Percentiles rank a stretch among this genome's conserved stretches.
These are phyloP conservation scores for Idaea aversata DNA, from an alignment of 2,888 invertebrate genomes.

Conservation along the genomic window DNA sequence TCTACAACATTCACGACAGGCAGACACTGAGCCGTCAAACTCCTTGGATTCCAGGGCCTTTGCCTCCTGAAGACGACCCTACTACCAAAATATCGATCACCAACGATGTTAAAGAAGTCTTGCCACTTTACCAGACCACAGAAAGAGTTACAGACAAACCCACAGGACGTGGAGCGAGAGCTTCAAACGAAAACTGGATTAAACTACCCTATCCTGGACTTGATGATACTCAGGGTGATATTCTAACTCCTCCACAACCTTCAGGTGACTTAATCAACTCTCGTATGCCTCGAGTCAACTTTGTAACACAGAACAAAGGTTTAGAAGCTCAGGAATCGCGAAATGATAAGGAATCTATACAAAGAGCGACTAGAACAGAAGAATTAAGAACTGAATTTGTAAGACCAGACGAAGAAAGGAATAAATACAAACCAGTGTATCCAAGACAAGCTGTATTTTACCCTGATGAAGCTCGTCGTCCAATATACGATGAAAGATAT, in stretches of 20 bases:
- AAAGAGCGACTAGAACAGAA: slow-evolving; percentile 63
- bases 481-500: slow-evolving; percentile 64
- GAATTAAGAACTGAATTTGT: slow-evolving; percentile 74
- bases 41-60: slow-evolving; percentile 69
- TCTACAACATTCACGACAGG: slow-evolving; percentile 59
- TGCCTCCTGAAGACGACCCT: slow-evolving; percentile 63
- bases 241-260: slow-evolving; percentile 76
- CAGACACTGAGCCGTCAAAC: slow-evolving; percentile 47
- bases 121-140: slow-evolving; percentile 62
- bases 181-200: slow-evolving; percentile 82
- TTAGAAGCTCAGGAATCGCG: slow-evolving; percentile 74
- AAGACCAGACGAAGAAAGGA: slow-evolving; percentile 60
- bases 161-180: slow-evolving; percentile 80
- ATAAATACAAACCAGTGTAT: slow-evolving; percentile 65
- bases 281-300: slow-evolving; percentile 83
- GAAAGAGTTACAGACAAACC: slow-evolving; percentile 74
- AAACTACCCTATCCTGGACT: slow-evolving; percentile 77
- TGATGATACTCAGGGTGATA: slow-evolving; percentile 57
- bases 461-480: slow-evolving; percentile 68
- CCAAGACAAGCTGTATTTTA: slow-evolving; percentile 73
- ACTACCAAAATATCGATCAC: slow-evolving; percentile 69
- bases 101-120: slow-evolving; percentile 54
- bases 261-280: slow-evolving; percentile 79
- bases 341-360: slow-evolving; percentile 72
- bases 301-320: slow-evolving; percentile 82